Percentiles rank a stretch among this genome's conserved stretches.
These are phyloP conservation scores for Polydrusus pterygomalis DNA, from an alignment of 2,888 invertebrate genomes.

Conservation along the genomic window DNA sequence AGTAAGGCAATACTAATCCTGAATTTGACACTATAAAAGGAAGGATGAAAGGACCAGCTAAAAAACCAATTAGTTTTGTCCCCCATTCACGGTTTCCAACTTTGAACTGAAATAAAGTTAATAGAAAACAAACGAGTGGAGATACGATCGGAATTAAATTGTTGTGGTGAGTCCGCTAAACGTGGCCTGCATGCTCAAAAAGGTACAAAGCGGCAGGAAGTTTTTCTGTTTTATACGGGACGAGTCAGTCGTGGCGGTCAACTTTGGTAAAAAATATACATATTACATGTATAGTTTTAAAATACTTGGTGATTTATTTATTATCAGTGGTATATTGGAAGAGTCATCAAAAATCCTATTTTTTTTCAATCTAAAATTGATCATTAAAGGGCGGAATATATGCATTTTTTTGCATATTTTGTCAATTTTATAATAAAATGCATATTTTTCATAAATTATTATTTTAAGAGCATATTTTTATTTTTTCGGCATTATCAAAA, in stretches of 20 bases:
- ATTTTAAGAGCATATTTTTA: no score
- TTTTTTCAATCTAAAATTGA: no score
- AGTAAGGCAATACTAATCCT: slow-evolving; percentile 39
- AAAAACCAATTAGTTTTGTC: slow-evolving; percentile 58
- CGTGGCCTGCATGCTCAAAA: slow-evolving; percentile 61
- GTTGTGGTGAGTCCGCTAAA: slow-evolving; percentile 57
- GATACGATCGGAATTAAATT: slow-evolving; percentile 62
- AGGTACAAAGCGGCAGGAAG: slow-evolving; percentile 42
- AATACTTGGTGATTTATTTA: no score
- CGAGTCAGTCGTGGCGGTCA: slow-evolving; percentile 21
- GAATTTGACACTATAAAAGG: slow-evolving; percentile 55
- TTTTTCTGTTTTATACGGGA: slow-evolving; percentile 43
- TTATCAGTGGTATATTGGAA: no score
- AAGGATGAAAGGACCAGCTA: slow-evolving; percentile 49
- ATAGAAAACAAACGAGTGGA: slow-evolving; percentile 67
- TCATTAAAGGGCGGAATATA: no score
- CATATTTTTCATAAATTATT: no score
- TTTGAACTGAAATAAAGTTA: slow-evolving; percentile 64
- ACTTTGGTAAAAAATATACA: neutral
- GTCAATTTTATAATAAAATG: no score
- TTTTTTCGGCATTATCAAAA: no score
- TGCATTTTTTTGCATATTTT: no score
- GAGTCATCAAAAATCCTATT: no score
- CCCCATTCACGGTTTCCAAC: slow-evolving; percentile 59
- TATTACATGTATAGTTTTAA: no score